phyloP scores from a whole-genome alignment of 2,797 vertebrate genomes.

The Muraenolepis orangiensis region DNA sequence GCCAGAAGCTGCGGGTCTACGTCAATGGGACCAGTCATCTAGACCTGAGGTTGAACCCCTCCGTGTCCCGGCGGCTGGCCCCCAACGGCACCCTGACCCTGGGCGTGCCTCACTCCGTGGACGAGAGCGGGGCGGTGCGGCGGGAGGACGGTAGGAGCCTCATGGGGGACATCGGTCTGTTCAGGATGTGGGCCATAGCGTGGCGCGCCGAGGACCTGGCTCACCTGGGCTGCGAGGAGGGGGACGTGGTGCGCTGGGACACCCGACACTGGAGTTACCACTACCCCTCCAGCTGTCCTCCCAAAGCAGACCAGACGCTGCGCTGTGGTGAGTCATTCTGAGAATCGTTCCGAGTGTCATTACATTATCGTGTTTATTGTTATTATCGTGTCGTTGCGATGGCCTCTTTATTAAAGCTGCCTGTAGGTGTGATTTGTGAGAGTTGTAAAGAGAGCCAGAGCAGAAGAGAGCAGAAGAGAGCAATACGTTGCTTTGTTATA shows the following conservation, averaged over 20 bases:
- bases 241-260: slow-evolving; percentile 74
- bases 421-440: no score
- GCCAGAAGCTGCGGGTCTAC: slow-evolving; percentile 51
- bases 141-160: slow-evolving; percentile 44
- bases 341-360: background rate
- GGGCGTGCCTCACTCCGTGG: slow-evolving; percentile 64
- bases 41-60: background rate
- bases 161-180: slow-evolving; percentile 65
- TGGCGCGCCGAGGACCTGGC: slow-evolving; percentile 46
- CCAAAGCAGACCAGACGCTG: slow-evolving; percentile 33
- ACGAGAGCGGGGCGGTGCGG: slow-evolving; percentile 23
- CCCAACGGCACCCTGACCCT: slow-evolving; percentile 69
- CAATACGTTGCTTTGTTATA: background rate
- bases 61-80: slow-evolving; percentile 24
- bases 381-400: background rate
- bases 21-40: slow-evolving; percentile 46
- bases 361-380: background rate
- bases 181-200: slow-evolving; percentile 71
- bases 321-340: slow-evolving; percentile 62
- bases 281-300: slow-evolving; percentile 4
- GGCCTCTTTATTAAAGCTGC: background rate
- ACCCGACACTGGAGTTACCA: slow-evolving; percentile 51
- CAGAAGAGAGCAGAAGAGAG: background rate
- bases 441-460: background rate
- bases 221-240: slow-evolving; percentile 60